Evolutionary conservation across 2,797 vertebrate genomes (phyloP).

Genomic region (Galago senegalensis): DNA sequence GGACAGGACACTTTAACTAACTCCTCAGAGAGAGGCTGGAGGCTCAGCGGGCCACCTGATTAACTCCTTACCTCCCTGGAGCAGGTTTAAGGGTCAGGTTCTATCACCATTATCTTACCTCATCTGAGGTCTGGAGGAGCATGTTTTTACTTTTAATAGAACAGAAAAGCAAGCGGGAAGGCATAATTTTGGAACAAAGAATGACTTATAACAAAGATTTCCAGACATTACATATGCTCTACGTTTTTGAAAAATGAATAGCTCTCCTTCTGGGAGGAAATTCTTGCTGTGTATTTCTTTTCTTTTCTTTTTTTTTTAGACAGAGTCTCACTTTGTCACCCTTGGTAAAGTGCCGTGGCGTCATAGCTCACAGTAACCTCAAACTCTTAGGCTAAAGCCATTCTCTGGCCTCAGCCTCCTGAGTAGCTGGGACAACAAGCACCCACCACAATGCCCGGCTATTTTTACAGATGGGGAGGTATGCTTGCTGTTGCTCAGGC

Average conservation of each 20-base stretch:
- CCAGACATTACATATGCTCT: not conserved
- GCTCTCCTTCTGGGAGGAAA: not conserved
- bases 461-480: too few species aligned
- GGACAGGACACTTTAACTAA: not conserved
- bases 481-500: too few species aligned
- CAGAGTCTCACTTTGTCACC: too few species aligned
- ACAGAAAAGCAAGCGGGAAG: conserved; percentile 34
- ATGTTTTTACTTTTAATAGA: conserved; percentile 31
- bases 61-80: not conserved
- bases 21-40: not conserved
- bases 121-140: not conserved
- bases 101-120: not conserved
- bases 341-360: too few species aligned
- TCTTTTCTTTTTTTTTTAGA: too few species aligned
- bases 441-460: too few species aligned
- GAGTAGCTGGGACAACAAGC: too few species aligned
- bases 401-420: too few species aligned
- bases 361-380: too few species aligned
- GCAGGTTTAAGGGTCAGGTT: not conserved
- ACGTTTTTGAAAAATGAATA: not conserved
- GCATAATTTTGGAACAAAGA: conserved; percentile 39
- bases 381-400: too few species aligned
- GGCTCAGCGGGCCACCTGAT: not conserved
- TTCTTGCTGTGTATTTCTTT: not conserved
- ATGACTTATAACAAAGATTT: conserved; percentile 30